phyloP scores from a whole-genome alignment of 2,888 invertebrate species.

The Cheilosia pagana region DNA sequence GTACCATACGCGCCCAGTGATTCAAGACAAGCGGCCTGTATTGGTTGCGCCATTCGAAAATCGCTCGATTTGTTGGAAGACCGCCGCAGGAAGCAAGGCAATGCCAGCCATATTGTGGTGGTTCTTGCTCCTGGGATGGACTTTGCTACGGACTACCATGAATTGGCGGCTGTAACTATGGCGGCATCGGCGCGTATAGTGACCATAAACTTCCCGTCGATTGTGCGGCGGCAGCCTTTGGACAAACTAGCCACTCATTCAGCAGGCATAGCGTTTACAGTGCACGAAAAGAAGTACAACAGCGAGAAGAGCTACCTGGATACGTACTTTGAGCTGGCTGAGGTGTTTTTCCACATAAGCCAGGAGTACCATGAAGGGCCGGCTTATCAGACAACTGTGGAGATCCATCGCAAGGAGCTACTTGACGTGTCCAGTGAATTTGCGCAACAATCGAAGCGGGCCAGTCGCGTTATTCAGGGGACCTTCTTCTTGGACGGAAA shows the following conservation, averaged over 20 bases:
- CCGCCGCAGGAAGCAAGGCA: conserved; percentile 82
- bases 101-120: conserved; percentile 85
- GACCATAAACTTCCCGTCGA: conserved; percentile 85
- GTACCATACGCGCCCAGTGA: conserved; percentile 85
- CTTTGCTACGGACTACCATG: conserved; percentile 82
- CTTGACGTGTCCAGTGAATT: conserved; percentile 70
- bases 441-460: conserved; percentile 51
- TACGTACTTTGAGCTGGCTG: conserved; percentile 85
- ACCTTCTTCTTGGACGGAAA: conserved; percentile 85
- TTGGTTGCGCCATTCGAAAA: conserved; percentile 78
- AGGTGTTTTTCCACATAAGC: conserved; percentile 84
- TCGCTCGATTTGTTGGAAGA: conserved; percentile 84
- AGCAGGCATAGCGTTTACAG: conserved; percentile 84
- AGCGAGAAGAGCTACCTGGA: conserved; percentile 84
- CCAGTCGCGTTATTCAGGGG: conserved; percentile 83
- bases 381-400: conserved; percentile 78
- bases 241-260: conserved; percentile 83
- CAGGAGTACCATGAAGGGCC: conserved; percentile 84
- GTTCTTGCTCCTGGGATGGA: conserved; percentile 85
- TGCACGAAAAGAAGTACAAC: conserved; percentile 85
- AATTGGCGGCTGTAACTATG: conserved; percentile 80
- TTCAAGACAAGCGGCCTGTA: conserved; percentile 84
- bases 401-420: conserved; percentile 78
- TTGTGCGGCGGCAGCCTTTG: conserved; percentile 83
- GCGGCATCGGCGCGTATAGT: conserved; percentile 84